Conservation (phyloP, 1,140 invertebrate species). For the Drosophila sturtevanti region DNA sequence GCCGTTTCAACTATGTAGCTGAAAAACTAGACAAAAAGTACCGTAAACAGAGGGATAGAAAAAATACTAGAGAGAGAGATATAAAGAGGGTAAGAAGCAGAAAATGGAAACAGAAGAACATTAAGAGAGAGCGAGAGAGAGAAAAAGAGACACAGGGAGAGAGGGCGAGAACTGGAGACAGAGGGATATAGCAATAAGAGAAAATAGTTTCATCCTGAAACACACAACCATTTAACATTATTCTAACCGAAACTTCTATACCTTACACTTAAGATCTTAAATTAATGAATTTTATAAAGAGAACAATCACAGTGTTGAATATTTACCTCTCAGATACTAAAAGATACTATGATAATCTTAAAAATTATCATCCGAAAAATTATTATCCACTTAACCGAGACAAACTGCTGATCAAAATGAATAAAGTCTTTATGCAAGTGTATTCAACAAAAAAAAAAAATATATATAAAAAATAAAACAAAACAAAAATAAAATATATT, state of each 20-base stretch:
- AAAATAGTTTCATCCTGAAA: constrained; percentile 26
- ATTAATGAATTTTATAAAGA: no score
- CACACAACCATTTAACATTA: not conserved
- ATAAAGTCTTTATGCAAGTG: constrained; percentile 11
- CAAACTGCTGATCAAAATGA: no score
- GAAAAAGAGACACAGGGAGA: not conserved
- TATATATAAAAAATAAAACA: constrained; percentile 23
- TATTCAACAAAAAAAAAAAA: constrained; percentile 14
- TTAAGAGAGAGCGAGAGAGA: not conserved
- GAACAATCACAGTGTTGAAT: no score
- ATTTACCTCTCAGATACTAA: no score
- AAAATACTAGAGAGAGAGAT: constrained; percentile 6
- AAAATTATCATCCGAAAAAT: no score
- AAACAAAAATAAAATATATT: constrained; percentile 62
- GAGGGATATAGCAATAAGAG: not conserved
- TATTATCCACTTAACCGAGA: no score
- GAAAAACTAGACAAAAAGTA: constrained; percentile 52
- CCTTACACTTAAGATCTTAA: not conserved
- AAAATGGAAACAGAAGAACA: not conserved
- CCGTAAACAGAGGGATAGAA: constrained; percentile 50
- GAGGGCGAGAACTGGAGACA: not conserved
- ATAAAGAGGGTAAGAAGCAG: not conserved
- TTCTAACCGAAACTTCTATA: not conserved
- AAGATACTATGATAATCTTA: no score
- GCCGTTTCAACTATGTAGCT: constrained; percentile 55